Evolutionary conservation across 1,140 invertebrate genomes (phyloP).

Genomic region (Teleopsis dalmanni): DNA sequence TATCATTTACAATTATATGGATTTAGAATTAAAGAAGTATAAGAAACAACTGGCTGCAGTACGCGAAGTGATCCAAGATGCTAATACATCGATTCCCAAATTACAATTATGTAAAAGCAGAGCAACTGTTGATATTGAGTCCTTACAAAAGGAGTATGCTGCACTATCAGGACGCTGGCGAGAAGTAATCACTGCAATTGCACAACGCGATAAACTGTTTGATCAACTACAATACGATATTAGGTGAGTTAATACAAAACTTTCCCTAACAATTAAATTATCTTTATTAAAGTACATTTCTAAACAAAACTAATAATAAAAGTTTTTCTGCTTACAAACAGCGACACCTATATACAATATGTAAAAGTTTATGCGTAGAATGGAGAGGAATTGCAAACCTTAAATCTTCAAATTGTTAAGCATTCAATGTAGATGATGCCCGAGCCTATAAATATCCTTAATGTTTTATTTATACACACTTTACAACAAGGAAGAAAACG

Average conservation of each 20-base stretch:
- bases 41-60: conserved; percentile 47
- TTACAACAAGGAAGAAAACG: too few species aligned
- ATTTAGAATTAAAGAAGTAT: conserved; percentile 49
- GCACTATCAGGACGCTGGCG: conserved; percentile 63
- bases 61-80: conserved; percentile 45
- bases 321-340: too few species aligned
- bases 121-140: conserved; percentile 61
- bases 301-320: too few species aligned
- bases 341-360: too few species aligned
- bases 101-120: conserved; percentile 49
- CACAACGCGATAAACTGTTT: conserved; percentile 57
- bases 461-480: too few species aligned
- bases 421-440: too few species aligned
- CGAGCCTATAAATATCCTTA: too few species aligned
- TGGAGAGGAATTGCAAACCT: too few species aligned
- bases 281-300: too few species aligned
- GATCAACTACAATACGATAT: conserved; percentile 53
- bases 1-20: conserved; percentile 48
- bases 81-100: conserved; percentile 44
- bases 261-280: neutral
- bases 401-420: too few species aligned
- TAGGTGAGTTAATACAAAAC: conserved; percentile 40
- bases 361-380: too few species aligned
- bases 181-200: conserved; percentile 59
- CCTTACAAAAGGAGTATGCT: conserved; percentile 59